phyloP scores from a whole-genome alignment of 2,797 vertebrate genomes.

The Strix occidentalis region DNA sequence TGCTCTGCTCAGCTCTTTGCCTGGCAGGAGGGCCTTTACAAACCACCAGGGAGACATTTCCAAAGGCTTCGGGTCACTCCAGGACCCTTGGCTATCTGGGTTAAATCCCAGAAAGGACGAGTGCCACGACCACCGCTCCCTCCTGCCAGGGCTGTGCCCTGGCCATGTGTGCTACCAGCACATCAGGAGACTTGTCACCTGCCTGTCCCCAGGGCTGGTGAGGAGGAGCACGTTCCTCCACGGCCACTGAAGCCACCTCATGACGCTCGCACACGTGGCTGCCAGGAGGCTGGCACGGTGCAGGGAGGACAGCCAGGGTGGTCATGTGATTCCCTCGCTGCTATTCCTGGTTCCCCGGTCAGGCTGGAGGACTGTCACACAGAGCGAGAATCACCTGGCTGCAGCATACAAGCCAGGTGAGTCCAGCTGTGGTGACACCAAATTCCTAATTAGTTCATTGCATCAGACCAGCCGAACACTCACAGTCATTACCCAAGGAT shows the following conservation, averaged over 20 bases:
- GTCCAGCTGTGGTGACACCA: conserved; percentile 49
- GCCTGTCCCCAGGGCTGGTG: not conserved
- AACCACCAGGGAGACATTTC: not conserved
- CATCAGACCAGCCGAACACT: conserved; percentile 3
- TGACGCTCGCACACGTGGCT: not conserved
- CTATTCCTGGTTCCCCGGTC: conserved; percentile 28
- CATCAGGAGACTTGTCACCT: not conserved
- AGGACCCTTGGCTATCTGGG: not conserved
- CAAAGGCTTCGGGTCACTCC: not conserved
- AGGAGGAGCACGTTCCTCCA: not conserved
- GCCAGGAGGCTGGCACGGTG: not conserved
- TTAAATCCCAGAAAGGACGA: not conserved
- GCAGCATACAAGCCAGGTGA: conserved; percentile 6
- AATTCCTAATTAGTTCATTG: conserved; percentile 63
- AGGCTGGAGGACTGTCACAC: conserved; percentile 42
- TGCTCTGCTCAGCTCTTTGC: not conserved
- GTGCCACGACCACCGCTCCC: not conserved
- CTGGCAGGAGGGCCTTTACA: not conserved
- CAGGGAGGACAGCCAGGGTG: conserved; percentile 20
- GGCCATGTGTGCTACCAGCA: fast-evolving
- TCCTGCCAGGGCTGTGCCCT: not conserved
- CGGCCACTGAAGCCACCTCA: not conserved
- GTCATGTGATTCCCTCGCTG: conserved; percentile 27
- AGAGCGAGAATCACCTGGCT: not conserved
- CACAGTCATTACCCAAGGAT: conserved; percentile 32